phyloP scores from a whole-genome alignment of 2,113 vertebrate species.

The Dicrurus megarhynchus region DNA sequence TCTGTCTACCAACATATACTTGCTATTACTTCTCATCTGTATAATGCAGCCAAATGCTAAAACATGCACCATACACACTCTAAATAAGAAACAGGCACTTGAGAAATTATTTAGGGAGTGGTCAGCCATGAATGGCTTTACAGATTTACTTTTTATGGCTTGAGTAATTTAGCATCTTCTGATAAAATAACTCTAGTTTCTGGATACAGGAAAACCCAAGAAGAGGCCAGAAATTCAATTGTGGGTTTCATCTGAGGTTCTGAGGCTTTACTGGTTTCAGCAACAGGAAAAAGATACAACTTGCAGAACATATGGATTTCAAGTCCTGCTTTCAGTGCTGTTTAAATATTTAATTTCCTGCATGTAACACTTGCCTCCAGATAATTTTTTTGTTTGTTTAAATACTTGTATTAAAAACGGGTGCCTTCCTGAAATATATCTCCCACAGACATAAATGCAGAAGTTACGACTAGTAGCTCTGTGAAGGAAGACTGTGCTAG shows the following conservation, averaged over 20 bases:
- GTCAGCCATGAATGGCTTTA: not conserved
- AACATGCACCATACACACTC: not conserved
- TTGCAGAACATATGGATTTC: not conserved
- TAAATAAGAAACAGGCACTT: not conserved
- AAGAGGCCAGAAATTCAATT: not conserved
- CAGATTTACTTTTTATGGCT: not conserved
- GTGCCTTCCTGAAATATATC: not conserved
- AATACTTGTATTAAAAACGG: not conserved
- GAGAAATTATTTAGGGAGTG: not conserved
- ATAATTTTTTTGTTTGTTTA: not conserved
- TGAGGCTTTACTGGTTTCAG: not conserved
- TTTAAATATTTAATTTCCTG: not conserved
- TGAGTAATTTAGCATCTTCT: not conserved
- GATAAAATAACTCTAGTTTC: not conserved
- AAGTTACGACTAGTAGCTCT: not conserved
- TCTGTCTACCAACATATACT: not conserved
- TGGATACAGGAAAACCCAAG: not conserved
- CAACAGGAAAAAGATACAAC: not conserved
- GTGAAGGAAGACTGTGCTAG: not conserved
- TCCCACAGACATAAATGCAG: not conserved
- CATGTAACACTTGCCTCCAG: not conserved
- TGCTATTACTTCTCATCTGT: not conserved
- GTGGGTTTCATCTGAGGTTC: not conserved
- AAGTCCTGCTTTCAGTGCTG: not conserved
- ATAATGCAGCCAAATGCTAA: not conserved